Conservation (phyloP, 2,797 vertebrate species). For the Galago senegalensis region DNA sequence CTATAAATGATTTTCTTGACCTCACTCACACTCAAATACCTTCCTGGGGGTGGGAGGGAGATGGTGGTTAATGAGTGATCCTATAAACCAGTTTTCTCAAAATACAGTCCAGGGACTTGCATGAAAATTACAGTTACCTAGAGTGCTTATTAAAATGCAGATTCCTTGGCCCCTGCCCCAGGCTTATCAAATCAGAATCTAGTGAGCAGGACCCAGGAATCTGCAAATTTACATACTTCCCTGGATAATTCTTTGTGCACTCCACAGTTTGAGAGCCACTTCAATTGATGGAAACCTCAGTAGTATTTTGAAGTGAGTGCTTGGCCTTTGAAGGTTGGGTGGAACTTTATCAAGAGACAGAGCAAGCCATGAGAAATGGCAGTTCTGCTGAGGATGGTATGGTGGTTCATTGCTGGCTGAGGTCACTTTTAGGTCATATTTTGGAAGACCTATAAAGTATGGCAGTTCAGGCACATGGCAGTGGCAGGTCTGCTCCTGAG, state of each 20-base stretch:
- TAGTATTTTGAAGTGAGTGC: neutral
- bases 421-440: neutral
- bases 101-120: neutral
- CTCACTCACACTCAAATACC: conserved; percentile 28
- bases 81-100: conserved; percentile 13
- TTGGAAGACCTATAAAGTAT: neutral
- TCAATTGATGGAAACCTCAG: neutral
- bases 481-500: neutral
- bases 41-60: neutral
- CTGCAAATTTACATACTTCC: neutral
- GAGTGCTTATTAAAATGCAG: conserved; percentile 20
- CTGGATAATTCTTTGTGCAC: neutral
- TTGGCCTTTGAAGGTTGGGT: neutral
- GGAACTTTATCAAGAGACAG: neutral
- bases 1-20: neutral
- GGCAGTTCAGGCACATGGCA: neutral
- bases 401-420: neutral
- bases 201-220: neutral
- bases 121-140: conserved; percentile 5
- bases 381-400: neutral
- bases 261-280: neutral
- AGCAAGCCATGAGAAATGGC: neutral
- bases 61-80: conserved; percentile 31
- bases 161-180: neutral
- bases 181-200: neutral